These are phyloP conservation scores for Scolopax rusticola DNA, from an alignment of 2,797 vertebrate species.

Conservation along the genomic window DNA sequence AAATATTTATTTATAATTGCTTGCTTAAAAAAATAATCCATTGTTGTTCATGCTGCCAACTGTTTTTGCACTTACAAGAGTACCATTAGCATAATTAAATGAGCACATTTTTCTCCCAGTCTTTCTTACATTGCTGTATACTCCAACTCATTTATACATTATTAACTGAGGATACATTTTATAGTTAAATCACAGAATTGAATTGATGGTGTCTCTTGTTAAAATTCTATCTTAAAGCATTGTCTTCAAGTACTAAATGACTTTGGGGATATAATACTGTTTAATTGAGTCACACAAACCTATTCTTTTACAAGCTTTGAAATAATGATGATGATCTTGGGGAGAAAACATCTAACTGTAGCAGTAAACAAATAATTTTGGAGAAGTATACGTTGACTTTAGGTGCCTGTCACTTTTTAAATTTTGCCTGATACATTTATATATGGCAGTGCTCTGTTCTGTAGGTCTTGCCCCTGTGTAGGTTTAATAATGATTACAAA, in stretches of 20 bases:
- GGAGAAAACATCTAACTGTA: neutral
- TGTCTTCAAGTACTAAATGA: neutral
- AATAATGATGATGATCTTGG: neutral
- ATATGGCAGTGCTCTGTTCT: neutral
- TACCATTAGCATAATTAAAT: slow-evolving; percentile 73
- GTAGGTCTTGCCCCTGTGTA: neutral
- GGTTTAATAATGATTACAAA: neutral
- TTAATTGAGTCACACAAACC: neutral
- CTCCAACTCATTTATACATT: slow-evolving; percentile 50
- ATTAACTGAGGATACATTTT: slow-evolving; percentile 37
- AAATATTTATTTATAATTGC: slow-evolving; percentile 71
- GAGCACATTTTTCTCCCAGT: slow-evolving; percentile 53
- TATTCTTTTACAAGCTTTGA: slow-evolving; percentile 7
- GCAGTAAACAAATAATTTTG: neutral
- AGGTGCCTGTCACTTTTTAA: neutral
- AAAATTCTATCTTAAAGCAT: slow-evolving; percentile 39
- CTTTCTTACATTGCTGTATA: slow-evolving; percentile 31
- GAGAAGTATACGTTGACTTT: neutral
- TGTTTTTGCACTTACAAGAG: slow-evolving; percentile 62
- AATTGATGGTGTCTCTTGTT: slow-evolving; percentile 2
- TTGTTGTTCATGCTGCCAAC: slow-evolving; percentile 68
- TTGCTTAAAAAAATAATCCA: slow-evolving; percentile 59
- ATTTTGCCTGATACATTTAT: neutral
- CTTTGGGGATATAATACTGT: neutral
- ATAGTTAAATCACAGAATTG: slow-evolving; percentile 40